Conservation (phyloP, 1,140 invertebrate species). For the Cydia fagiglandana region DNA sequence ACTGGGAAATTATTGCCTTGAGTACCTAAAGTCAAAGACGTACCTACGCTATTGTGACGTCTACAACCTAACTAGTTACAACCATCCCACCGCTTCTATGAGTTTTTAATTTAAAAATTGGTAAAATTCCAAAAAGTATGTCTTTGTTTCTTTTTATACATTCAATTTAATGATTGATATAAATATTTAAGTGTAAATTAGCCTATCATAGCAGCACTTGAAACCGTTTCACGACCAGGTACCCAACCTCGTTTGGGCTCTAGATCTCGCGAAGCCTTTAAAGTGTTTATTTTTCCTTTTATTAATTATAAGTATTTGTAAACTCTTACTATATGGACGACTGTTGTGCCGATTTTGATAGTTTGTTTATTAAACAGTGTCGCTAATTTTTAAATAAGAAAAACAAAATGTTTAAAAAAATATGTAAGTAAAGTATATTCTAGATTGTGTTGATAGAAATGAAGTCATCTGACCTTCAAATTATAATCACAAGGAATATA, state of each 20-base stretch:
- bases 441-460: background rate
- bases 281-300: conserved; percentile 13
- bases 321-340: conserved; percentile 2
- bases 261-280: background rate
- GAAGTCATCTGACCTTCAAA: background rate
- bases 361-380: background rate
- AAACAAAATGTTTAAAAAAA: background rate
- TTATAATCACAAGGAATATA: background rate
- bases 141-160: too few relatives aligned
- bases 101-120: too few relatives aligned
- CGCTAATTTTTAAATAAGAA: conserved; percentile 3
- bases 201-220: background rate
- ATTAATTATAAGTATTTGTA: conserved; percentile 14
- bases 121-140: too few relatives aligned
- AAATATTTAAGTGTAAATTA: too few relatives aligned
- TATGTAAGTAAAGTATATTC: background rate
- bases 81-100: too few relatives aligned
- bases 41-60: too few relatives aligned
- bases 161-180: too few relatives aligned
- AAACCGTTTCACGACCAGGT: background rate
- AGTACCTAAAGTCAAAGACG: too few relatives aligned
- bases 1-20: too few relatives aligned
- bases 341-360: conserved; percentile 18
- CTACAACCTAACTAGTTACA: too few relatives aligned
- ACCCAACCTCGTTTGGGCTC: background rate